Evolutionary conservation across 2,888 invertebrate genomes (phyloP).

Genomic region (Cheilosia grossa): DNA sequence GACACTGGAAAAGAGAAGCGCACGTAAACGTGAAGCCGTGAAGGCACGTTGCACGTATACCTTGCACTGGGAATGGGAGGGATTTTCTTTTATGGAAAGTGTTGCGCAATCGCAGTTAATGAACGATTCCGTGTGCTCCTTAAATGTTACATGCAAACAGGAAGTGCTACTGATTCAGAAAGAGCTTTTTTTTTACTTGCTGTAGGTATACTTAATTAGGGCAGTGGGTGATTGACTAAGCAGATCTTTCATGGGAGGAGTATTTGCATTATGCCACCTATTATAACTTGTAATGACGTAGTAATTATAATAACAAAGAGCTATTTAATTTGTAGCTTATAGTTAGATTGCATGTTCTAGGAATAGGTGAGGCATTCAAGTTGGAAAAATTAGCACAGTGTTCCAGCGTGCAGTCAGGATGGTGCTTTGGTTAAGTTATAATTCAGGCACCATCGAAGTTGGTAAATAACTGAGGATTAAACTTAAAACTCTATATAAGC

Average conservation of each 20-base stretch:
- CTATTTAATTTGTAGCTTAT: conserved; percentile 12
- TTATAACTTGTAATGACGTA: conserved; percentile 24
- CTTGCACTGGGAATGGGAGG: conserved; percentile 26
- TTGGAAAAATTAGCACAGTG: neutral
- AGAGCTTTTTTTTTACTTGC: conserved; percentile 5
- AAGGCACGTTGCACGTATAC: conserved; percentile 57
- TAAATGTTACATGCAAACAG: conserved; percentile 44
- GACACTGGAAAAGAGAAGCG: conserved; percentile 18
- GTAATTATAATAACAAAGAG: conserved; percentile 30
- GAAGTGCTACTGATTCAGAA: conserved; percentile 34
- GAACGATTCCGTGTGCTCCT: conserved; percentile 36
- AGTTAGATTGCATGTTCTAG: conserved; percentile 37
- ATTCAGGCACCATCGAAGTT: too few relatives aligned
- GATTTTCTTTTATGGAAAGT: conserved; percentile 38
- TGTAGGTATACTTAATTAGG: conserved; percentile 40
- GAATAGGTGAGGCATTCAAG: neutral
- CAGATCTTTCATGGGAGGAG: conserved; percentile 13
- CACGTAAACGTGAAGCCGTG: conserved; percentile 11
- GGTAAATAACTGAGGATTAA: too few relatives aligned
- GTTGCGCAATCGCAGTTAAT: conserved; percentile 68
- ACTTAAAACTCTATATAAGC: too few relatives aligned
- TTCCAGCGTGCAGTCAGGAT: too few relatives aligned
- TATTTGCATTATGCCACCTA: conserved; percentile 40
- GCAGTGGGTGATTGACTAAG: conserved; percentile 49
- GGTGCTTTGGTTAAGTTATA: too few relatives aligned